phyloP scores from a whole-genome alignment of 2,113 vertebrate species.

The Candoia aspera region DNA sequence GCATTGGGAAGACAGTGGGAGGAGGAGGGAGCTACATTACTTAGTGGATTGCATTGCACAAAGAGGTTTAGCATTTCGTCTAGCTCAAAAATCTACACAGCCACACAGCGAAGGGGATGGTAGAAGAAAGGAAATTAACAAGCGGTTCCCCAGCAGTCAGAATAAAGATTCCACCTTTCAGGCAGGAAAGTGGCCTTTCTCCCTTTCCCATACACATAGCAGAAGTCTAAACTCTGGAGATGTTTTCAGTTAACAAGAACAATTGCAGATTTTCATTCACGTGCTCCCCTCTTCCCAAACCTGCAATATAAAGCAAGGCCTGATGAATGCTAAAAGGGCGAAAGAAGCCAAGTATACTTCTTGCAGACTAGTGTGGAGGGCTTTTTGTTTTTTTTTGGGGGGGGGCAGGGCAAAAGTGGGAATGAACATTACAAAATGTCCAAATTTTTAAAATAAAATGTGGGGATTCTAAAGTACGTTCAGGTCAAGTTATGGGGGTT shows the following conservation, averaged over 20 bases:
- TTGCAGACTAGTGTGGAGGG: slow-evolving; percentile 24
- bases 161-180: slow-evolving; percentile 69
- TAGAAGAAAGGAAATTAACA: slow-evolving; percentile 66
- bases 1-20: slow-evolving; percentile 37
- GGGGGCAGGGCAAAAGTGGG: slow-evolving; percentile 17
- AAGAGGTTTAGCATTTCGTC: slow-evolving; percentile 68
- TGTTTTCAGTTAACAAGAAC: slow-evolving; percentile 56
- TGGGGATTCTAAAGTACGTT: slow-evolving; percentile 60
- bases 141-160: slow-evolving; percentile 71
- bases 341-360: slow-evolving; percentile 4
- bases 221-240: slow-evolving; percentile 59
- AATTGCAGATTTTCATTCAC: not conserved
- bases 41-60: slow-evolving; percentile 64
- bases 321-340: slow-evolving; percentile 28
- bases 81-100: slow-evolving; percentile 63
- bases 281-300: not conserved
- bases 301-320: slow-evolving; percentile 20
- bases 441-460: slow-evolving; percentile 15
- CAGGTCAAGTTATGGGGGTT: slow-evolving; percentile 49
- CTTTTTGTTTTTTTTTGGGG: not conserved
- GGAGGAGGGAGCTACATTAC: slow-evolving; percentile 53
- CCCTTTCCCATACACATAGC: slow-evolving; percentile 49
- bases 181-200: slow-evolving; percentile 80
- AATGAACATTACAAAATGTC: slow-evolving; percentile 2
- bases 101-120: slow-evolving; percentile 66